These are phyloP conservation scores for Cecropterus lyciades DNA, from an alignment of 1,140 invertebrate genomes.

Conservation along the genomic window DNA sequence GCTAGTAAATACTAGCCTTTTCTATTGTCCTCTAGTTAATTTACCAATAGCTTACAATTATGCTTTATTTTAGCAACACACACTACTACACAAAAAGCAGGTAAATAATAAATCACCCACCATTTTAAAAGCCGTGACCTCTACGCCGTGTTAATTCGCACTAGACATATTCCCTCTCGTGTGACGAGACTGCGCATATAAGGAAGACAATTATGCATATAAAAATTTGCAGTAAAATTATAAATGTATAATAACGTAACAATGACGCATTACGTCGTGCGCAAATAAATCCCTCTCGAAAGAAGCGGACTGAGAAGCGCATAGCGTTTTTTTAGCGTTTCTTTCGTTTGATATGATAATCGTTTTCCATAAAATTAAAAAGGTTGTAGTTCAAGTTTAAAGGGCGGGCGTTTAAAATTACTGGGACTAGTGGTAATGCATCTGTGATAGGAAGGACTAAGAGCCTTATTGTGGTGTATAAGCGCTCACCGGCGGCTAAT, in stretches of 20 bases:
- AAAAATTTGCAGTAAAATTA: slow-evolving; percentile 34
- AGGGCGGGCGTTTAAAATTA: too few relatives aligned
- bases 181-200: slow-evolving; percentile 25
- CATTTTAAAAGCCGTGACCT: slow-evolving; percentile 20
- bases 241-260: slow-evolving; percentile 35
- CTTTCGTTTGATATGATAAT: too few relatives aligned
- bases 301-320: slow-evolving; percentile 4
- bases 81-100: neutral
- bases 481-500: too few relatives aligned
- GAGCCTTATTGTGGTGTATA: too few relatives aligned
- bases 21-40: too few relatives aligned
- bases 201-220: slow-evolving; percentile 36
- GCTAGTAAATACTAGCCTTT: too few relatives aligned
- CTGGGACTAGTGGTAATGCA: too few relatives aligned
- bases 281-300: slow-evolving; percentile 23
- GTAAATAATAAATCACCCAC: neutral
- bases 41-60: too few relatives aligned
- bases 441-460: too few relatives aligned
- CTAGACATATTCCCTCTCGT: slow-evolving; percentile 18
- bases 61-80: too few relatives aligned
- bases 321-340: neutral
- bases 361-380: too few relatives aligned
- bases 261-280: slow-evolving; percentile 27
- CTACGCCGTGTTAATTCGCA: neutral
- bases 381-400: too few relatives aligned